These are phyloP conservation scores for Clitarchus hookeri DNA, from an alignment of 2,888 invertebrate genomes.

Conservation along the genomic window DNA sequence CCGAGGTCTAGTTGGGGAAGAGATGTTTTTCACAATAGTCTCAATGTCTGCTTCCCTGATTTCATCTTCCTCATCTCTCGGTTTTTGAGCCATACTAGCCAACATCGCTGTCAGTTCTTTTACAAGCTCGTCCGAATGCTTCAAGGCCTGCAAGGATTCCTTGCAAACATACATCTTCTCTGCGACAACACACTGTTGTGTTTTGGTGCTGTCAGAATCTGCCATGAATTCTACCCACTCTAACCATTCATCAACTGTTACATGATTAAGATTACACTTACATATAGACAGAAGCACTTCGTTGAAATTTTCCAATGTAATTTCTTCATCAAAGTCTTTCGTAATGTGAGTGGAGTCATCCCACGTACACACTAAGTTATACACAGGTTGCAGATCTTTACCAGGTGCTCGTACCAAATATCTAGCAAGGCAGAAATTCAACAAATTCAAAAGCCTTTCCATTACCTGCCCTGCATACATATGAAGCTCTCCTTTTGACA, in stretches of 20 bases:
- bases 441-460: conserved; percentile 23
- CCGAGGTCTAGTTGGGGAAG: conserved; percentile 30
- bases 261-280: conserved; percentile 16
- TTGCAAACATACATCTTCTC: conserved; percentile 35
- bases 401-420: not conserved
- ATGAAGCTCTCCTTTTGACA: not conserved
- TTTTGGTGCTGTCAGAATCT: conserved; percentile 12
- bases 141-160: conserved; percentile 5
- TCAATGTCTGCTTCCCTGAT: conserved; percentile 36
- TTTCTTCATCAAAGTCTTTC: not conserved
- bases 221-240: conserved; percentile 33
- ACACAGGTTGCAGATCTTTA: not conserved
- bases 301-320: not conserved
- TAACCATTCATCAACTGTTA: conserved; percentile 37
- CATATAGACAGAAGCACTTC: conserved; percentile 24
- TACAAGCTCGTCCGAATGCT: not conserved
- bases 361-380: not conserved
- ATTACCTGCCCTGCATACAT: conserved; percentile 4
- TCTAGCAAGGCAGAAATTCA: conserved; percentile 11
- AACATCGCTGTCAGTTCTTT: conserved; percentile 31
- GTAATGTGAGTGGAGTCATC: not conserved
- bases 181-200: conserved; percentile 35
- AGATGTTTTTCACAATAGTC: conserved; percentile 33
- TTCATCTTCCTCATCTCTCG: conserved; percentile 41
- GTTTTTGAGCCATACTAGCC: conserved; percentile 34